Evolutionary conservation across 2,113 vertebrate genomes (phyloP).

Genomic region (Alces alces): DNA sequence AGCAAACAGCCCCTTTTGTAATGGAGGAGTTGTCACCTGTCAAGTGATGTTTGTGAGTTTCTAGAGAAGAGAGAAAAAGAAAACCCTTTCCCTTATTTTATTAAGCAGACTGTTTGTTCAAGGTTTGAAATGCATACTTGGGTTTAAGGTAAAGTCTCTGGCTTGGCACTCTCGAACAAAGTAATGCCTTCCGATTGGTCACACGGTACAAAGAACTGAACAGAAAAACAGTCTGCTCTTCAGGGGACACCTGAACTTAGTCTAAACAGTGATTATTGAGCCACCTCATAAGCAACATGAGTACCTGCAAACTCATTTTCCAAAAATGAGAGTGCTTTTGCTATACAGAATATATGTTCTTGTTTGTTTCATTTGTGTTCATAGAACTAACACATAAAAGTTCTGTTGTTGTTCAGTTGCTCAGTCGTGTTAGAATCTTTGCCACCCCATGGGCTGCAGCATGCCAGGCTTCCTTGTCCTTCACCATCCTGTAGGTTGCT

Average conservation of each 20-base stretch:
- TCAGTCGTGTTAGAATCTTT: neutral
- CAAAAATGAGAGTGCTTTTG: neutral
- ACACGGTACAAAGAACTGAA: slow-evolving; percentile 30
- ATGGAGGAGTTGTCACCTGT: slow-evolving; percentile 82
- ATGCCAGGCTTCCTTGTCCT: neutral
- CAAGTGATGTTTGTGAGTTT: slow-evolving; percentile 82
- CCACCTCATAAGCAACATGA: neutral
- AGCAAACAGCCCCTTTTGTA: slow-evolving; percentile 80
- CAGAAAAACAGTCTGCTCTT: neutral
- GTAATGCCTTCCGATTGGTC: slow-evolving; percentile 54
- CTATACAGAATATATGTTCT: neutral
- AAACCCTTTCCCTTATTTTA: slow-evolving; percentile 77
- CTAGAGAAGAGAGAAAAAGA: slow-evolving; percentile 73
- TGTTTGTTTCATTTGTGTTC: neutral
- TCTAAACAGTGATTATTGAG: neutral
- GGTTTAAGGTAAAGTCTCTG: slow-evolving; percentile 61
- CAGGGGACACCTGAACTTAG: neutral
- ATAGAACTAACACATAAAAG: neutral
- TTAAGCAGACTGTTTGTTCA: slow-evolving; percentile 81
- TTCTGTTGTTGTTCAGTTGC: neutral
- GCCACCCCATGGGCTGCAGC: neutral
- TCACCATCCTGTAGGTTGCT: neutral
- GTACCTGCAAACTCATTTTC: neutral
- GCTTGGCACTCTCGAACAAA: slow-evolving; percentile 52
- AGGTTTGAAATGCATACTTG: slow-evolving; percentile 78